phyloP scores from a whole-genome alignment of 2,797 vertebrate species.

The Pempheris klunzingeri region DNA sequence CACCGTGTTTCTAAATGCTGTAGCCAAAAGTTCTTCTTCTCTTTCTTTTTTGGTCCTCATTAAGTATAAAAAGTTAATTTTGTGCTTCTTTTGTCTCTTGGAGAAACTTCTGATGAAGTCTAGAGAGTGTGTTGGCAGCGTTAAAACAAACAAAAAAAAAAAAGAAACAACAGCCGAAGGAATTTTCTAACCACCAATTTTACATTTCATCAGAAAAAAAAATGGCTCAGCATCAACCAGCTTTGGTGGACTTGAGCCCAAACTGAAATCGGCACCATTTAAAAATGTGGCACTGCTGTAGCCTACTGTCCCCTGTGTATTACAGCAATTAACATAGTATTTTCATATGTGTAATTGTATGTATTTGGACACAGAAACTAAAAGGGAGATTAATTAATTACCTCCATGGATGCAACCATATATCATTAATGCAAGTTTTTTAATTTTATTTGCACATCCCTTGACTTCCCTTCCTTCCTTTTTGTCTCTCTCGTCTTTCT shows the following conservation, averaged over 20 bases:
- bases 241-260: slow-evolving; percentile 14
- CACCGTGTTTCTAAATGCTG: background rate
- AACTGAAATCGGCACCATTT: slow-evolving; percentile 20
- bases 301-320: slow-evolving; percentile 3
- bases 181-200: slow-evolving; percentile 15
- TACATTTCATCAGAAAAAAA: slow-evolving; percentile 27
- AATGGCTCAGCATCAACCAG: slow-evolving; percentile 22
- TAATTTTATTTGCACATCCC: too few species aligned
- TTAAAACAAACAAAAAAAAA: background rate
- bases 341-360: background rate
- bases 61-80: background rate
- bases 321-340: background rate
- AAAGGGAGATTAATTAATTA: background rate
- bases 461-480: too few species aligned
- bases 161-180: background rate
- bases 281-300: slow-evolving; percentile 1
- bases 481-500: too few species aligned
- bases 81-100: background rate
- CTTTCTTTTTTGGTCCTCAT: background rate
- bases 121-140: slow-evolving; percentile 13
- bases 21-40: background rate
- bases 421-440: background rate
- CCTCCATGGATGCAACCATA: background rate
- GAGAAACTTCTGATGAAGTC: slow-evolving; percentile 1
- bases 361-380: background rate